Evolutionary conservation across 2,797 vertebrate genomes (phyloP), one percentile per base, ranked within the genome.

Genomic region (Podargus strigoides): DNA sequence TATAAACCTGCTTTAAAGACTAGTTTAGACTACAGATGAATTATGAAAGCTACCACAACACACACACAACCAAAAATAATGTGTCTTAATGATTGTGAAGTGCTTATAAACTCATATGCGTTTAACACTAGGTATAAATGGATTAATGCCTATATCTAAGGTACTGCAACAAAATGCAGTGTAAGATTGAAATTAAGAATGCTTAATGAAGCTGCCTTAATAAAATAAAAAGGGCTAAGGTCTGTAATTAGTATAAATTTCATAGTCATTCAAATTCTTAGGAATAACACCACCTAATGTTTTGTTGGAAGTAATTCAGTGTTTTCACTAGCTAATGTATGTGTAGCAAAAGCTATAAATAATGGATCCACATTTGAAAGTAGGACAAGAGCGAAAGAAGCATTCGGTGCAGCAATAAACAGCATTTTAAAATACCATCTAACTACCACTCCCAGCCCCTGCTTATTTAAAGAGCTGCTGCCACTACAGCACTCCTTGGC

Each of bases 331-430:
- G 89, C 91, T 95, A 93, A 90, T 58, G 66, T 91, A 95, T 90
- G 94, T 85, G 90, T 44, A 93, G 74, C 72, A 50, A 95, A 89
- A 85, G 94, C 94, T 85, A 94, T 96, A 94, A 98, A 98, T 97
- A 96, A 95, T 72, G 87, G 89, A 94, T 92, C 80, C 77, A 89
- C 75, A 55, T 72, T 34, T 27, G 95, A 94, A 97, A 92, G 95
- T 74, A 87, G 82, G 90, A 90, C 93, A 94, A 39, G 77, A 89
- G 67, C 3, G 47, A 95, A 96, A 72, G 70, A 92, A 94, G 74
- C 89, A 93, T 63, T 95, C 69, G 56, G 67, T 89, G 90, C 60
- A 81, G 92, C 93, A 90, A 95, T 76, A 85, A 93, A 59, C 89
- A 96, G 91, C 70, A 76, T 95, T 96, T 94, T 70, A 91, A 95